phyloP scores from a whole-genome alignment of 64 coral and sea anemone genomes.

The Dendronephthya gigantea region DNA sequence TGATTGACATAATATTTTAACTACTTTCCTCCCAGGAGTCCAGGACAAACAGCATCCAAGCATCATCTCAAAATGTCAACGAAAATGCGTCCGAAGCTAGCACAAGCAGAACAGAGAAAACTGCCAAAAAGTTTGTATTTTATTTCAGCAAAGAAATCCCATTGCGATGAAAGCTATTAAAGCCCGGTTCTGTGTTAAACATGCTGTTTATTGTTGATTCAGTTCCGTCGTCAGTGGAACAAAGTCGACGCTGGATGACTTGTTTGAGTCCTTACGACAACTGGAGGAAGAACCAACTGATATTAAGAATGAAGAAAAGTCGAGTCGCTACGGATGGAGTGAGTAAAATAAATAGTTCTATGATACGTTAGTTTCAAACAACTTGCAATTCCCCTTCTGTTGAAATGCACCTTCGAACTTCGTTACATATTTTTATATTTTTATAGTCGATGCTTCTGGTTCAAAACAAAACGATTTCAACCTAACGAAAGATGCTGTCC shows the following conservation, averaged over 20 bases:
- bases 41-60: neutral
- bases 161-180: neutral
- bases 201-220: neutral
- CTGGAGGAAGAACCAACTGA: slow-evolving; percentile 77
- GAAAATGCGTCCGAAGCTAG: neutral
- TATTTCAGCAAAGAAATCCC: neutral
- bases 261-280: slow-evolving; percentile 84
- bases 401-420: neutral
- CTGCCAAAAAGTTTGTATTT: slow-evolving; percentile 23
- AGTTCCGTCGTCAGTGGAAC: slow-evolving; percentile 46
- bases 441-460: slow-evolving; percentile 28
- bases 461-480: slow-evolving; percentile 18
- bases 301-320: slow-evolving; percentile 12
- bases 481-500: neutral
- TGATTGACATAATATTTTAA: no score
- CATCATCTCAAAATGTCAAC: neutral
- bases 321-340: slow-evolving; percentile 60
- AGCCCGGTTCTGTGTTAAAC: neutral
- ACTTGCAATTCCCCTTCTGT: no score
- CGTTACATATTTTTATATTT: neutral
- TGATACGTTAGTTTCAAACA: no score
- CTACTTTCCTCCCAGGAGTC: neutral
- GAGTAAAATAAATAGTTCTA: slow-evolving; percentile 15
- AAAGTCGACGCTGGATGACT: slow-evolving; percentile 88
- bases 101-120: slow-evolving; percentile 35